Conservation (phyloP, 2,797 vertebrate species). For the Phataginus tricuspis region DNA sequence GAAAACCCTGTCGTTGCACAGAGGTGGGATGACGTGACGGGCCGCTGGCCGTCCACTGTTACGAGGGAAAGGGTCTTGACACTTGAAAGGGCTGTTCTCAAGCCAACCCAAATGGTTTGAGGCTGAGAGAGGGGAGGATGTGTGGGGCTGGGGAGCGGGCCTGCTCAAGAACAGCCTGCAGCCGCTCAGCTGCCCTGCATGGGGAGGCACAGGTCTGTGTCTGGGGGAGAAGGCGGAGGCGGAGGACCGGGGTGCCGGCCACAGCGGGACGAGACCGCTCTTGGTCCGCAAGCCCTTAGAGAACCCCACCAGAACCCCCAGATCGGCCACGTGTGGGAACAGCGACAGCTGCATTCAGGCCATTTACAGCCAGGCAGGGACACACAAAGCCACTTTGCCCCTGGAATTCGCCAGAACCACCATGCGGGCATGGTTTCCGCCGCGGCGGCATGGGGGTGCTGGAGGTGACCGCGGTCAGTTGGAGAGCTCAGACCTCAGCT, state of each 20-base stretch:
- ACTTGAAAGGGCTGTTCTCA: not conserved
- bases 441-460: not conserved
- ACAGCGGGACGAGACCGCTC: too few species aligned
- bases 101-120: not conserved
- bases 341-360: too few species aligned
- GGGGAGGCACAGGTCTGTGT: not conserved
- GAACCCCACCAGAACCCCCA: not conserved
- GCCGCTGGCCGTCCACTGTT: not conserved
- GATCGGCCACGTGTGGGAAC: too few species aligned
- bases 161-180: not conserved
- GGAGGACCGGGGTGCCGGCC: not conserved
- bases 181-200: accelerated
- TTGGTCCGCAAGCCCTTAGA: not conserved
- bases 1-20: too few species aligned
- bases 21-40: too few species aligned
- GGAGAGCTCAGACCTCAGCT: too few species aligned
- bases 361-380: accelerated
- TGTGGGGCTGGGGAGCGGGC: not conserved
- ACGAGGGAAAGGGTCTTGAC: not conserved
- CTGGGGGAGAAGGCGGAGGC: not conserved
- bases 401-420: not conserved
- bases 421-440: accelerated
- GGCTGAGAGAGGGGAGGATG: too few species aligned
- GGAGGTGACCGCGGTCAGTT: not conserved
- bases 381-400: not conserved